These are phyloP conservation scores for Uropsilus gracilis DNA, from an alignment of 2,113 vertebrate species.

Conservation along the genomic window DNA sequence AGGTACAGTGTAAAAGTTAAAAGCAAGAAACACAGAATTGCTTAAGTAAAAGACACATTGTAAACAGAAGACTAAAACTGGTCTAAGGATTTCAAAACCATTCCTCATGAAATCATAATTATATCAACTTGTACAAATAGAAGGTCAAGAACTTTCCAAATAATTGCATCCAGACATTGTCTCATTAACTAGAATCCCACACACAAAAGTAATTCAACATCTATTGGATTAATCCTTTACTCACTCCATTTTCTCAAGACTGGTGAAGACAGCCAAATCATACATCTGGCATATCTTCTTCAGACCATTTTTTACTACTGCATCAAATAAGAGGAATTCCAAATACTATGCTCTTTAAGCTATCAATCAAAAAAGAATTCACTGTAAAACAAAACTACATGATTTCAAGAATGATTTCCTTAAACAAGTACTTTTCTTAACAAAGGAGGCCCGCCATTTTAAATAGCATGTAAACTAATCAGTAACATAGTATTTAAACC, in stretches of 20 bases:
- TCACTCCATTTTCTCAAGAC: constrained; percentile 64
- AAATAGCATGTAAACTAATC: constrained; percentile 44
- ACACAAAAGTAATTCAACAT: constrained; percentile 70
- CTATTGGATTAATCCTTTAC: constrained; percentile 55
- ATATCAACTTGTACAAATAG: constrained; percentile 81
- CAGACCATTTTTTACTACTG: constrained; percentile 44
- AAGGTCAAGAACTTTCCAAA: constrained; percentile 79
- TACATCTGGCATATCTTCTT: constrained; percentile 69
- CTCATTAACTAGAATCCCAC: constrained; percentile 77
- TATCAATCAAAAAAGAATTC: constrained; percentile 29
- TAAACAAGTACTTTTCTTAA: constrained; percentile 1
- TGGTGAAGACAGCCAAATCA: constrained; percentile 65
- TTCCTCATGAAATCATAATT: constrained; percentile 80
- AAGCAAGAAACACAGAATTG: constrained; percentile 62
- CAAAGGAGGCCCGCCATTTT: not conserved
- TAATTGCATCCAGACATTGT: constrained; percentile 81
- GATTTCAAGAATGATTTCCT: constrained; percentile 6
- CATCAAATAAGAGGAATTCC: constrained; percentile 44
- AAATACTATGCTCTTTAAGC: constrained; percentile 28
- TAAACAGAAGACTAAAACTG: constrained; percentile 70
- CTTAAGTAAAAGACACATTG: constrained; percentile 65
- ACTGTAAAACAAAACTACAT: not conserved
- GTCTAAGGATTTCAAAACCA: constrained; percentile 73
- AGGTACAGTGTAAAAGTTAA: constrained; percentile 42
- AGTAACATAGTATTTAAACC: not conserved